Evolutionary conservation across 2,888 invertebrate species (phyloP), one percentile per base, ranked within the genome.

Genomic region (Monoplex corrugatus): DNA sequence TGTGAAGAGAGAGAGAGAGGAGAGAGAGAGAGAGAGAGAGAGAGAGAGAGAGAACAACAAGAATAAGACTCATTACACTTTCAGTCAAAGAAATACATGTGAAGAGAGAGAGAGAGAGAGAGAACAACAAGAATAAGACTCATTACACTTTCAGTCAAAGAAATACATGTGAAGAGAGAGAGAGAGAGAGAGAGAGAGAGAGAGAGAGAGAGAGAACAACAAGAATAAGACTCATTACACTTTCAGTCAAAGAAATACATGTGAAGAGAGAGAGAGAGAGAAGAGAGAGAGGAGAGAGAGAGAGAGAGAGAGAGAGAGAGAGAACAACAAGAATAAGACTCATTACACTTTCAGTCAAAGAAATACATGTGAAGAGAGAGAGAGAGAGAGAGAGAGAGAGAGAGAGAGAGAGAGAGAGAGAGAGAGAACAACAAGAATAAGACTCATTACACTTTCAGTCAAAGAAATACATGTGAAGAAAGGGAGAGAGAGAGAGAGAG

Each of bases 21-120:
- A 50, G 19, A 50, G 50, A 50, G 50, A 50, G 82, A 82, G 35
- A 82, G 38, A 82, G 43, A 44, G 45, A 43, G 45, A 83, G 83
- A 44, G 19, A 84, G 84, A 45, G 84, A 84, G 44, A 45, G 57
- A 45, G 84, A 50, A 75, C 32, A n/a, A 43, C 6, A 43, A 38
- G 8, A 35, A 43, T 43, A 6, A 38, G 38, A 28, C 78, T 8
- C n/a, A 13, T 75, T 13, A 75, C 38, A 75, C 78, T 75, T n/a
- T n/a, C n/a, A n/a, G 72, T 35, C 5, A 75, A 35, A 57, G 57
- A 57, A 28, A 57, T 16, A 5, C 19, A 13, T 8, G 50, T 50
- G 50, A 50, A 57, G 57, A 10, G 57, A 57, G 57, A 57, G 57
- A 57, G 57, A 57, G 28, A 57, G 57, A 57, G 57, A 57, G 16